Evolutionary conservation across 2,888 invertebrate species (phyloP).

Genomic region (Cryptocephalus moraei): DNA sequence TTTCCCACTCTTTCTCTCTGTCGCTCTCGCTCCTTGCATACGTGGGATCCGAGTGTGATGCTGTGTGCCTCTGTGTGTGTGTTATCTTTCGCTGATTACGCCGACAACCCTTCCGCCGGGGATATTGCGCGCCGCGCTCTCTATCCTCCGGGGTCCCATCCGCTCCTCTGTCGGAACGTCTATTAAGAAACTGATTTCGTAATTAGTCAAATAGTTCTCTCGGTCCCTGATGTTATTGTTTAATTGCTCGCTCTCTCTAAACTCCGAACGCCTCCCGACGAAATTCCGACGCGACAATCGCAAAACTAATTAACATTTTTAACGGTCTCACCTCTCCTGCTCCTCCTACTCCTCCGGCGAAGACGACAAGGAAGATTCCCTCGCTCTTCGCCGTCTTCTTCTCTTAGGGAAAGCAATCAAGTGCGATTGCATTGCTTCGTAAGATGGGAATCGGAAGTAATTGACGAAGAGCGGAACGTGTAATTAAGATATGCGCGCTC

Average conservation of each 20-base stretch:
- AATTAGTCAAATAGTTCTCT: conserved; percentile 29
- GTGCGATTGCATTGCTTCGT: too few species aligned
- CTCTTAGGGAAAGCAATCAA: too few species aligned
- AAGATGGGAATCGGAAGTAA: too few species aligned
- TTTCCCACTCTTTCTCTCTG: conserved; percentile 17
- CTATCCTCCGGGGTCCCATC: conserved; percentile 25
- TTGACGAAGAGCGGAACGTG: too few species aligned
- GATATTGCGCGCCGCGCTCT: conserved; percentile 13
- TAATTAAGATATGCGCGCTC: too few species aligned
- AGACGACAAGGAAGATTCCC: too few species aligned
- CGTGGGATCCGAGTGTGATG: conserved; percentile 10
- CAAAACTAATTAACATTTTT: conserved; percentile 38
- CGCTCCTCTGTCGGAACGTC: conserved; percentile 25
- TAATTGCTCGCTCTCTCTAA: conserved; percentile 13
- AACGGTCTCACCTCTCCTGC: background rate
- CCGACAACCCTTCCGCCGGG: conserved; percentile 26
- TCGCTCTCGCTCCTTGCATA: conserved; percentile 15
- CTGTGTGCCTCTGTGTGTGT: background rate
- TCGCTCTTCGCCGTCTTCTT: too few species aligned
- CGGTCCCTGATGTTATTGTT: conserved; percentile 21
- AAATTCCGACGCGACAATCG: conserved; percentile 11
- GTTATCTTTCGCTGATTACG: conserved; percentile 15
- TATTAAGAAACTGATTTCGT: conserved; percentile 31
- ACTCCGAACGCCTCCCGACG: background rate
- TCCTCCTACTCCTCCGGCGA: background rate